A percentile compares a stretch with the other conserved stretches of the same genome.
Evolutionary conservation across 2,113 vertebrate genomes (phyloP).

Genomic region (Tautogolabrus adspersus): DNA sequence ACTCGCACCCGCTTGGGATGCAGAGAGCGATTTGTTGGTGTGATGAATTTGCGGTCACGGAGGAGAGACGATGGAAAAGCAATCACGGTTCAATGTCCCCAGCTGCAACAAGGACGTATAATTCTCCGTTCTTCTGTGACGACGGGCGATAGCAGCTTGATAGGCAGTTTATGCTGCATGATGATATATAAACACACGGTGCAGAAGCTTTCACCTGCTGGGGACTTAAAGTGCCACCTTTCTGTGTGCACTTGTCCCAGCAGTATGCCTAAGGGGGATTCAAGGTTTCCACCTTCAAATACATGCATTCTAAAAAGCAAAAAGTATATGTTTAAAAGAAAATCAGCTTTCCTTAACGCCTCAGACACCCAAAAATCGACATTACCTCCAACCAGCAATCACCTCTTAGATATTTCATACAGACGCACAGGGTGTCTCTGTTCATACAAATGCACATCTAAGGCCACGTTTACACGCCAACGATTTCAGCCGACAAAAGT

Average conservation of each 20-base stretch:
- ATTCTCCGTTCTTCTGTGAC: constrained; percentile 46
- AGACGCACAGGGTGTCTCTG: no score
- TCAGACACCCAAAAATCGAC: no score
- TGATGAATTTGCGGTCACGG: constrained; percentile 56
- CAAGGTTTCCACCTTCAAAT: neutral
- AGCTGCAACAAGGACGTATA: constrained; percentile 29
- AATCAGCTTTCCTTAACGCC: neutral
- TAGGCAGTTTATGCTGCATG: constrained; percentile 27
- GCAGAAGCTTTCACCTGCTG: constrained; percentile 16
- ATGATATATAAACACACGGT: constrained; percentile 41
- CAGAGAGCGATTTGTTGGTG: constrained; percentile 37
- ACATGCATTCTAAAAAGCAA: neutral
- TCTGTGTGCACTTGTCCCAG: neutral
- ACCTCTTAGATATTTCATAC: no score
- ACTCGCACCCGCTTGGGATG: constrained; percentile 39
- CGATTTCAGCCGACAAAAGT: no score
- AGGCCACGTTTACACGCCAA: no score
- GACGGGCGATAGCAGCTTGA: constrained; percentile 20
- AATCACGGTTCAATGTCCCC: constrained; percentile 65
- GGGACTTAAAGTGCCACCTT: neutral
- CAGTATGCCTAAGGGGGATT: neutral
- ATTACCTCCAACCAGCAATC: no score
- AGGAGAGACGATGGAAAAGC: constrained; percentile 54
- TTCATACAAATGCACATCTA: no score
- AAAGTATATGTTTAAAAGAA: neutral